Conservation (phyloP, 2,113 vertebrate genomes). For the Pithys albifrons region DNA sequence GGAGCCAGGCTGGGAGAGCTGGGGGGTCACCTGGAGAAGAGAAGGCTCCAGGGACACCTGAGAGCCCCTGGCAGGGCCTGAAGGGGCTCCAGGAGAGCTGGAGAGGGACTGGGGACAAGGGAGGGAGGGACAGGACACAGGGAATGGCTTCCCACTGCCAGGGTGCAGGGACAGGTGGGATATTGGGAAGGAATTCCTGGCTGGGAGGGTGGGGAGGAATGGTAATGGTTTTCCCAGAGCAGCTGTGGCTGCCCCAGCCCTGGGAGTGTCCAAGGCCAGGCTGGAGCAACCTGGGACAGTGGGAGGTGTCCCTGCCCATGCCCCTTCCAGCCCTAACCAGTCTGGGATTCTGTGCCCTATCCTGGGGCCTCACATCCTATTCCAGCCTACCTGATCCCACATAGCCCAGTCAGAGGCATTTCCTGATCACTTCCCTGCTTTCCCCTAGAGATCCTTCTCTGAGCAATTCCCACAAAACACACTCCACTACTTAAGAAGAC, state of each 20-base stretch:
- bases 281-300: neutral
- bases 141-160: too few relatives aligned
- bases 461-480: neutral
- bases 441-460: neutral
- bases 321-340: neutral
- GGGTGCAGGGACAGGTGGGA: too few relatives aligned
- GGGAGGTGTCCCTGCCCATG: neutral
- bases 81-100: too few relatives aligned
- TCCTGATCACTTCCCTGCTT: neutral
- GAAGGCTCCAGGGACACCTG: too few relatives aligned
- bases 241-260: neutral
- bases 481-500: neutral
- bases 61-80: too few relatives aligned
- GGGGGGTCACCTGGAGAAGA: too few relatives aligned
- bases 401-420: neutral
- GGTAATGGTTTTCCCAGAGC: too few relatives aligned
- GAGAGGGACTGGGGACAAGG: too few relatives aligned
- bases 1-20: too few relatives aligned
- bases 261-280: neutral
- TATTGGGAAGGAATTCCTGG: too few relatives aligned
- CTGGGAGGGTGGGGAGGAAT: too few relatives aligned
- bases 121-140: too few relatives aligned
- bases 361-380: neutral
- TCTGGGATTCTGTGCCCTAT: neutral
- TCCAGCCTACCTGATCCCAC: neutral